Conservation (phyloP, 2,888 invertebrate species). For the Drosophila neoperkinsi region DNA sequence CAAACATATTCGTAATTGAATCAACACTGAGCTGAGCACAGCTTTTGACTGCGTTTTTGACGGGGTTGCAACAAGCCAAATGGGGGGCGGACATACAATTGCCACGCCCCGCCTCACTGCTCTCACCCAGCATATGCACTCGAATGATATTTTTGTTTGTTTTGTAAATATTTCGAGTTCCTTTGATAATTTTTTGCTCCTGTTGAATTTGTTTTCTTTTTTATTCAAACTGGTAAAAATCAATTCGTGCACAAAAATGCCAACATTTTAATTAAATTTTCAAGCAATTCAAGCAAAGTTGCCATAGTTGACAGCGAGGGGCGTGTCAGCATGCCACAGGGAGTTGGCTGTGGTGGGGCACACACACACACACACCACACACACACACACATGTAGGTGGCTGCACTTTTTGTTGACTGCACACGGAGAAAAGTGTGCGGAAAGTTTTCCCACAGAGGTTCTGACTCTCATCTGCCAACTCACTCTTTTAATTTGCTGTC, state of each 20-base stretch:
- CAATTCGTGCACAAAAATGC: constrained; percentile 62
- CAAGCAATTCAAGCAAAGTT: constrained; percentile 67
- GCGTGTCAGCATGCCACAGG: background rate
- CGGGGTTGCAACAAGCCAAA: constrained; percentile 17
- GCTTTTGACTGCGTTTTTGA: constrained; percentile 14
- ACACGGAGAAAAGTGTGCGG: constrained; percentile 56
- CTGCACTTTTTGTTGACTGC: constrained; percentile 60
- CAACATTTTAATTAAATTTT: constrained; percentile 76
- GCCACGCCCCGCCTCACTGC: constrained; percentile 20
- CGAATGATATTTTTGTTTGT: constrained; percentile 17
- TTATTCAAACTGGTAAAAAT: constrained; percentile 43
- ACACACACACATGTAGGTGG: constrained; percentile 29
- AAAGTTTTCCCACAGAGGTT: constrained; percentile 45
- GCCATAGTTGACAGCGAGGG: constrained; percentile 52
- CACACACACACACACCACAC: constrained; percentile 4
- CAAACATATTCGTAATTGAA: constrained; percentile 54
- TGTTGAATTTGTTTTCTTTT: constrained; percentile 7
- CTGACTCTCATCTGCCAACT: background rate
- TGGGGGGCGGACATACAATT: background rate
- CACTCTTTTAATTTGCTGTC: background rate
- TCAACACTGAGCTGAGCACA: constrained; percentile 39
- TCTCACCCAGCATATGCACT: constrained; percentile 5
- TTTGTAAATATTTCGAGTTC: constrained; percentile 35
- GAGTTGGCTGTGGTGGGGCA: background rate
- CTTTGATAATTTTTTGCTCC: constrained; percentile 27